Evolutionary conservation across 1,140 invertebrate species (phyloP), one percentile per base, ranked within the genome.

Genomic region (Antheraea pernyi): DNA sequence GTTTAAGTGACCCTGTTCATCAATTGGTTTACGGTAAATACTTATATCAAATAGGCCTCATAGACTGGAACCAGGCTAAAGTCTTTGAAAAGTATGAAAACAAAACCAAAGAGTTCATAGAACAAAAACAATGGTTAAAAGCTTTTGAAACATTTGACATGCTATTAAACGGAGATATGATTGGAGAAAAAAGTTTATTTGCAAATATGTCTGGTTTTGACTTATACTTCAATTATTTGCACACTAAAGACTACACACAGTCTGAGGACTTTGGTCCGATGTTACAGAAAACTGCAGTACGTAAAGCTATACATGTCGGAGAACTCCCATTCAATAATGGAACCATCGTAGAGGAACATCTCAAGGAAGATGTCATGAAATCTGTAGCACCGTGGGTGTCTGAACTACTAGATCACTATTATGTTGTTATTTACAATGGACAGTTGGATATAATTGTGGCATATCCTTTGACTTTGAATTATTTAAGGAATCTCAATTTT

Each of bases 401-500:
- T 7, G 95, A 96, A 68, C 86, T 98, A 0, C 94, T 93, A 76
- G 95, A 81, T 63, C 79, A 95, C 70, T 97, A 97, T 78, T 94
- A 94, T 84, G 94, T 96, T 6, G 90, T 96, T 7, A 93, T 96
- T 64, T 98, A 97, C 83, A 97, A 95, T 81, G 97, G 97, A 0
- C 97, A 98, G 80, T 81, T 98, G 48, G 97, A 98, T 82, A 95
- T 98, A 18, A 97, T 98, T 78, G 95, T 97, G 3, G 95, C 97
- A 1, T 97, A 97, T 86, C 95, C 96, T 0, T 80, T 96, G 39
- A 97, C 97, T 0, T 94, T 95, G 61, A 95, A 95, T 75, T 97
- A 96, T 82, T 83, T 98, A 8, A 91, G 91, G 42, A 89, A 94
- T 10, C 83, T 98, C 0, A 92, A 96, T 53, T 98, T 97, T 93